Conservation (phyloP, 2,888 invertebrate genomes). For the Drosophila antonietae region DNA sequence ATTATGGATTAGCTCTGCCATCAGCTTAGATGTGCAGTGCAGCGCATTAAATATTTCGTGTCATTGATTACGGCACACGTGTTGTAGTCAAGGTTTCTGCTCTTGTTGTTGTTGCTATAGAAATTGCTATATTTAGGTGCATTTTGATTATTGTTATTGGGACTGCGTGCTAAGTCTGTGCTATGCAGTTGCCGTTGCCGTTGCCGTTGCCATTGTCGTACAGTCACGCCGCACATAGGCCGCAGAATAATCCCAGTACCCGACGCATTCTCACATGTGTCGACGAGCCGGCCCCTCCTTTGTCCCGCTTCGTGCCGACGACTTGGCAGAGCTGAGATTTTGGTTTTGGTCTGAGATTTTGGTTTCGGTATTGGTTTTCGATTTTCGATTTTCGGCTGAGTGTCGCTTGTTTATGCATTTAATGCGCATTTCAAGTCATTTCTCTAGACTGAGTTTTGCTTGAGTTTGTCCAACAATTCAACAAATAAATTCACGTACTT, state of each 20-base stretch:
- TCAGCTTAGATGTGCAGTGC: slow-evolving; percentile 12
- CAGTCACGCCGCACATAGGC: slow-evolving; percentile 31
- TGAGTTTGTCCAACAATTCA: slow-evolving; percentile 24
- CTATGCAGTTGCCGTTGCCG: not conserved
- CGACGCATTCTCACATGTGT: slow-evolving; percentile 70
- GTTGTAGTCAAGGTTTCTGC: slow-evolving; percentile 7
- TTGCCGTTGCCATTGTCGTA: slow-evolving; percentile 12
- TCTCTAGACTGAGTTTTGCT: slow-evolving; percentile 31
- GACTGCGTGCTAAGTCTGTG: slow-evolving; percentile 26
- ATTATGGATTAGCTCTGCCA: slow-evolving; percentile 6
- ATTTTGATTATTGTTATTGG: slow-evolving; percentile 59
- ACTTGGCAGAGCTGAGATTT: slow-evolving; percentile 1
- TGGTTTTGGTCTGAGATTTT: not conserved
- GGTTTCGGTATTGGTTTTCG: not conserved
- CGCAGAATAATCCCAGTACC: slow-evolving; percentile 70
- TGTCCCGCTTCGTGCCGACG: slow-evolving; percentile 6
- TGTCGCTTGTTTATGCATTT: slow-evolving; percentile 53
- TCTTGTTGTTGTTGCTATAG: slow-evolving; percentile 1
- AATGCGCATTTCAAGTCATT: slow-evolving; percentile 65
- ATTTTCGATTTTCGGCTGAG: slow-evolving; percentile 16
- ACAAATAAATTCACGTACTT: slow-evolving; percentile 73
- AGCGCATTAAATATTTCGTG: slow-evolving; percentile 30
- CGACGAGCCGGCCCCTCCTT: slow-evolving; percentile 27
- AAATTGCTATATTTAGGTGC: slow-evolving; percentile 56
- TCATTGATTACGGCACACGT: slow-evolving; percentile 39